These are phyloP conservation scores for Heterochromis multidens DNA, from an alignment of 2,113 vertebrate genomes.

Conservation along the genomic window DNA sequence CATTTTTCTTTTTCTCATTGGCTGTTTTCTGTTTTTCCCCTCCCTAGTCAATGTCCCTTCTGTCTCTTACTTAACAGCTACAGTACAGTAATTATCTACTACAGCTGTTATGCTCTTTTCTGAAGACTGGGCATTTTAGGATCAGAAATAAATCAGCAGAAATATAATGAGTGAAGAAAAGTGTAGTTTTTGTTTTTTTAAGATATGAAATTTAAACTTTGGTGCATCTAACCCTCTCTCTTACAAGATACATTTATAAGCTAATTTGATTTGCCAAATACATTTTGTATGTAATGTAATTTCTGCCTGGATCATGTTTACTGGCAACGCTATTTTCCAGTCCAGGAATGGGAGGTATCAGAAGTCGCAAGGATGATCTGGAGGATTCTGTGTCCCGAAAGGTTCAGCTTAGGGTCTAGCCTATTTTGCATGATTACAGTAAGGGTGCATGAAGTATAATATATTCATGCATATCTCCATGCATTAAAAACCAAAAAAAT, in stretches of 20 bases:
- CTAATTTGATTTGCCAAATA: background rate
- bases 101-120: constrained; percentile 30
- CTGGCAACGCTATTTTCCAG: background rate
- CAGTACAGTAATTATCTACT: constrained; percentile 43
- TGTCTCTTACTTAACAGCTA: constrained; percentile 38
- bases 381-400: background rate
- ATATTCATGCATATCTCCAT: background rate
- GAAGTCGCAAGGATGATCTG: background rate
- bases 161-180: background rate
- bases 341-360: background rate
- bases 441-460: background rate
- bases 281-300: background rate
- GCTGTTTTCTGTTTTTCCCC: background rate
- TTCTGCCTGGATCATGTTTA: background rate
- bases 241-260: background rate
- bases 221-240: background rate
- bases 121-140: constrained; percentile 7
- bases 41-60: constrained; percentile 2
- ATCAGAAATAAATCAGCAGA: constrained; percentile 1
- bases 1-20: constrained; percentile 37
- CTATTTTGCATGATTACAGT: background rate
- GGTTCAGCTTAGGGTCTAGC: background rate
- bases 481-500: background rate
- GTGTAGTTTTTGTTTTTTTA: background rate
- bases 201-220: background rate